Evolutionary conservation across 2,797 vertebrate genomes (phyloP).

Genomic region (Heteromormyrus szaboi): DNA sequence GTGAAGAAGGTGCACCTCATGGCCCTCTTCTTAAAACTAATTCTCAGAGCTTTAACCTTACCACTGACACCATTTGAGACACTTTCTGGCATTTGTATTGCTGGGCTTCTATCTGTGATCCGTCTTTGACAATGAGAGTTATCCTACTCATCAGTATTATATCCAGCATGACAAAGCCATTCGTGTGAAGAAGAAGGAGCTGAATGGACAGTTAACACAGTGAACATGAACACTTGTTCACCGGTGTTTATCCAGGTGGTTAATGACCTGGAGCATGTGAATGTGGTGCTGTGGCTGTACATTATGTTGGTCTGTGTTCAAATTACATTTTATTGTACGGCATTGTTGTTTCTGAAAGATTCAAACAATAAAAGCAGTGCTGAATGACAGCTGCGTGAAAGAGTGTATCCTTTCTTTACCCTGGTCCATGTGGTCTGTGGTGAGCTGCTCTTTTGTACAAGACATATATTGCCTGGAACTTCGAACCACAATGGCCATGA

Average conservation of each 20-base stretch:
- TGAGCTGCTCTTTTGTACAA: background rate
- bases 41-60: background rate
- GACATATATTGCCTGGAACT: background rate
- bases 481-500: background rate
- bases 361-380: slow-evolving; percentile 37
- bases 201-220: background rate
- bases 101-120: background rate
- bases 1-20: background rate
- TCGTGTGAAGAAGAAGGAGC: background rate
- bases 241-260: background rate
- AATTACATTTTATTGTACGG: slow-evolving; percentile 65
- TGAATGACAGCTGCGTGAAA: slow-evolving; percentile 60
- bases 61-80: background rate
- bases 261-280: slow-evolving; percentile 2
- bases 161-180: background rate
- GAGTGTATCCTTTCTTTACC: slow-evolving; percentile 10
- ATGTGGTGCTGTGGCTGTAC: slow-evolving; percentile 57
- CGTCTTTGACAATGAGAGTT: background rate
- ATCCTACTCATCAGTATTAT: background rate
- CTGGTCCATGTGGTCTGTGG: background rate
- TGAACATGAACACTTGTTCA: background rate
- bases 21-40: background rate
- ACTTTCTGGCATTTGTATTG: background rate
- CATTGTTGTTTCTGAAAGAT: slow-evolving; percentile 64
- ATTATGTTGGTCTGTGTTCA: slow-evolving; percentile 41